Percentiles rank a stretch among this genome's conserved stretches.
Conservation (phyloP, 2,113 vertebrate species). For the Cromileptes altivelis region DNA sequence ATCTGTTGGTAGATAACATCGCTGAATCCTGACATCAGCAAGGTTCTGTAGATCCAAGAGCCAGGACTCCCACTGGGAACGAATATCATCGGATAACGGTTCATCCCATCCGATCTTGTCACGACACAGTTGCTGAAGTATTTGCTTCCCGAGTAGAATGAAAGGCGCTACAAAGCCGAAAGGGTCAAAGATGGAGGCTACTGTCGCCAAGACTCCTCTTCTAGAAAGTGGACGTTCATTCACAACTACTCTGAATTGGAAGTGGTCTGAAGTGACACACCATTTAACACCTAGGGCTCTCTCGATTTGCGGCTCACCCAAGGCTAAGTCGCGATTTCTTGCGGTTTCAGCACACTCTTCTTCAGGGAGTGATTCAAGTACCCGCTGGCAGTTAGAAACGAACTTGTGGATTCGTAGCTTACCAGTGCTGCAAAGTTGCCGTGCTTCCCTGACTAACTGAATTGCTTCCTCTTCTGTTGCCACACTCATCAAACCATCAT, state of each 20-base stretch:
- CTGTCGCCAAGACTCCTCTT: not conserved
- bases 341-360: too few species aligned
- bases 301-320: not conserved
- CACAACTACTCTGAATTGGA: not conserved
- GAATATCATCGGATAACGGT: too few species aligned
- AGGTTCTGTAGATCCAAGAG: too few species aligned
- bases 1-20: too few species aligned
- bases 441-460: not conserved
- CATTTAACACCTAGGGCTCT: not conserved
- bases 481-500: too few species aligned
- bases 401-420: not conserved
- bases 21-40: too few species aligned
- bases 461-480: too few species aligned
- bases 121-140: not conserved
- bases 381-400: not conserved
- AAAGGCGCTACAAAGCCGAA: not conserved
- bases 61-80: too few species aligned
- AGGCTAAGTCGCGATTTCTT: too few species aligned
- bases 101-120: too few species aligned
- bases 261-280: not conserved
- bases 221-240: too few species aligned
- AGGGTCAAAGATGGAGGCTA: not conserved
- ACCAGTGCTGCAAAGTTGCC: not conserved
- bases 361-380: too few species aligned
- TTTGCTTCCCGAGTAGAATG: not conserved